Evolutionary conservation across 1,140 invertebrate genomes (phyloP), one percentile per base, ranked within the genome.

Genomic region (Alviniconcha marisindica): DNA sequence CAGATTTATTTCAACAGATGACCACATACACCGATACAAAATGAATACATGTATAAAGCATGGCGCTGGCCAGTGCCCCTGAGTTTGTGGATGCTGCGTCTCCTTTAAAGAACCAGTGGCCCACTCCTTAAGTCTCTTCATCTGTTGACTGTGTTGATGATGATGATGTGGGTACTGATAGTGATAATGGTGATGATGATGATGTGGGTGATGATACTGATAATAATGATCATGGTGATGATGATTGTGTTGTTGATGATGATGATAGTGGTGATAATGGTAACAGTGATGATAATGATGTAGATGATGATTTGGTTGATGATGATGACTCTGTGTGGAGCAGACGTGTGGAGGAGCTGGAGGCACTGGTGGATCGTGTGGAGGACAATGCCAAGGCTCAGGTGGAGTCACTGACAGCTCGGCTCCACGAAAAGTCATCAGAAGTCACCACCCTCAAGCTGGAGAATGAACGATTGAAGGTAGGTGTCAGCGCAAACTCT

Each of bases 401-500:
- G 51, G 82, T 88, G 21, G 90, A 92, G 38, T 82, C 83, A 3
- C 82, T 91, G 38, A 89, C 86, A 3, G 78, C 79, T 60, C 83
- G 87, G 63, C 84, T 92, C 0, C 88, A 92, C 36, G 89, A 89
- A 21, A 91, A 90, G 74, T 85, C 88, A 10, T 73, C 84, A 2
- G 91, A 93, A 56, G 79, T 85, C 18, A 85, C 89, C 0, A 83
- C 77, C 5, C 86, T 91, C 18, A 86, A 84, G 51, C 84, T 90
- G 69, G 92, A 93, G 66, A 91, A 91, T 83, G 91, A 93, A 74
- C 79, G 88, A 42, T 81, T 93, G 14, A 92, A 90, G 92, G 92
- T 93, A 82, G 66, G 79, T 48, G 36, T n/a, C n/a, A n/a, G n/a
- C n/a, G n/a, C n/a, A n/a, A n/a, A n/a, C n/a, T n/a, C 4, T 14